Conservation (phyloP, 2,888 invertebrate species). For the Galerucella pusilla region DNA sequence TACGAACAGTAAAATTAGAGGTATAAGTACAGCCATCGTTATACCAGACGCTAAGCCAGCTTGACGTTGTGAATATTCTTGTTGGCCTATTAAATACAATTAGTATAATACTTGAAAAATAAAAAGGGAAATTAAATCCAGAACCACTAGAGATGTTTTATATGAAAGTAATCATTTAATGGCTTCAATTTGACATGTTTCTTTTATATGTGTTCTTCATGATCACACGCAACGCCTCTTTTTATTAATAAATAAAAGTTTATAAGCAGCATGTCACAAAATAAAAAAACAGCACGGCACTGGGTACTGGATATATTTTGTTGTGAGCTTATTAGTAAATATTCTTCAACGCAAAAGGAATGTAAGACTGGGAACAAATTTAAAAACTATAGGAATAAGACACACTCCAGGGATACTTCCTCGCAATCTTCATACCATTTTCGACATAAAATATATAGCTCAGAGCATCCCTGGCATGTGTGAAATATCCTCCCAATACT, state of each 20-base stretch:
- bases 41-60: constrained; percentile 83
- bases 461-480: constrained; percentile 60
- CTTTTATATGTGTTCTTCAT: too few relatives aligned
- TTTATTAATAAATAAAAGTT: too few relatives aligned
- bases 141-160: too few relatives aligned
- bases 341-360: neutral
- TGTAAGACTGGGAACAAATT: neutral
- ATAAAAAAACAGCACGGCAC: too few relatives aligned
- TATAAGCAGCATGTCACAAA: too few relatives aligned
- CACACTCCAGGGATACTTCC: constrained; percentile 57
- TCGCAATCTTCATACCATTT: constrained; percentile 53
- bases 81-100: constrained; percentile 70
- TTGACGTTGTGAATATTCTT: constrained; percentile 83
- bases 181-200: too few relatives aligned
- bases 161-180: too few relatives aligned
- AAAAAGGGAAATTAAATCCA: neutral
- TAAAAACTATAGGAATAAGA: constrained; percentile 47
- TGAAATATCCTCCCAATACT: constrained; percentile 51
- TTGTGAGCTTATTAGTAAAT: too few relatives aligned
- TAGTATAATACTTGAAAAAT: constrained; percentile 8
- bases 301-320: too few relatives aligned
- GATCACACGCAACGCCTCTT: too few relatives aligned
- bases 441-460: neutral
- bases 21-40: constrained; percentile 80
- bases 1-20: constrained; percentile 77